These are phyloP conservation scores for Bombus superbus DNA, from an alignment of 1,140 invertebrate species.

Conservation along the genomic window DNA sequence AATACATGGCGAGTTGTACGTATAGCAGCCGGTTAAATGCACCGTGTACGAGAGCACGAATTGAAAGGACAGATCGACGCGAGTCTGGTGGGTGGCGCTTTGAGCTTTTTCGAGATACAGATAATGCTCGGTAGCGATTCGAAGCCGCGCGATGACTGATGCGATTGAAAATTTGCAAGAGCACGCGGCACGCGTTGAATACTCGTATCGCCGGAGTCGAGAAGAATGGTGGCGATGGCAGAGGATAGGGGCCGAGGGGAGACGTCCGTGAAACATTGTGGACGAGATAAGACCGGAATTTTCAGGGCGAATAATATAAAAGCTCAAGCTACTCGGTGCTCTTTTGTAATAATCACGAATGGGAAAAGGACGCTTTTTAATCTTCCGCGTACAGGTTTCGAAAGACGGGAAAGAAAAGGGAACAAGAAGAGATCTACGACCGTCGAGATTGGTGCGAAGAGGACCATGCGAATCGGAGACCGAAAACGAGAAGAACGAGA, in stretches of 20 bases:
- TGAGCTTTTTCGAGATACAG: constrained; percentile 36
- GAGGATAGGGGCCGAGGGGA: background rate
- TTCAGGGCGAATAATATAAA: constrained; percentile 45
- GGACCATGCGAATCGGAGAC: background rate
- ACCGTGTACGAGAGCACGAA: background rate
- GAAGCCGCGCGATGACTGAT: constrained; percentile 26
- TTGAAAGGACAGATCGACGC: constrained; percentile 29
- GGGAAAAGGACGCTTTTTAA: constrained; percentile 29
- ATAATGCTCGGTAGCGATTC: constrained; percentile 34
- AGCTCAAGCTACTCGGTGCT: constrained; percentile 1
- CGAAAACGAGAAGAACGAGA: background rate
- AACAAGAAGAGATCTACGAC: constrained; percentile 6
- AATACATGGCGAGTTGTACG: background rate
- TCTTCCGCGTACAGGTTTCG: constrained; percentile 10
- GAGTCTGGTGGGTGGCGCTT: background rate
- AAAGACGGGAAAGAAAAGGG: background rate
- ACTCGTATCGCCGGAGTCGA: constrained; percentile 7
- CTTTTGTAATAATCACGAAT: constrained; percentile 33
- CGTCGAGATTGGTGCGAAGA: constrained; percentile 5
- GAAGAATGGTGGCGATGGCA: background rate
- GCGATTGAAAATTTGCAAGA: constrained; percentile 45
- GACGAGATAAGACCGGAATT: constrained; percentile 49
- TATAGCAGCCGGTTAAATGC: background rate
- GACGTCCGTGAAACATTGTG: constrained; percentile 21
- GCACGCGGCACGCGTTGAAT: constrained; percentile 24